Base-by-base conservation (phyloP, 1,140 invertebrate species). In the Drosophila subobscura region DNA sequence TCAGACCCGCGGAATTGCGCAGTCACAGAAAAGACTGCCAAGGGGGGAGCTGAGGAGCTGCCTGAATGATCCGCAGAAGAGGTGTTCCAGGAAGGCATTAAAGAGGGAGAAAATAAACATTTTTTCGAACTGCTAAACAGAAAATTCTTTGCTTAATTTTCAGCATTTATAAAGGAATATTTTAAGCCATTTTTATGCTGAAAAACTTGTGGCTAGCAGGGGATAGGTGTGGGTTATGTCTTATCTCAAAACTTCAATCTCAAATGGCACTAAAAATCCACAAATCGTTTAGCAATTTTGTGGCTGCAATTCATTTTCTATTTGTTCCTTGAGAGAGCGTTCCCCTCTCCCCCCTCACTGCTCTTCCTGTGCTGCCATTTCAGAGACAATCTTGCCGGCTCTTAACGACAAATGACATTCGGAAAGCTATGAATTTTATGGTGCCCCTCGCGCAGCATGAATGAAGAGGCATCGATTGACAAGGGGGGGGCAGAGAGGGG, bases 361-460 rank as follows among this genome's bases (percentile, higher is more conserved):
- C 22, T 5, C 6, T 54, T 4, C 22, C 7, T 25, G 16, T 42
- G 8, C 4, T 2, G 52, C 51, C 54, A 51, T 64, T 50, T 53
- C 60, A 57, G 64, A 73, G 56, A 59, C 68, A 74, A 85, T 81
- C 75, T 84, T 70, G 80, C 45, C 45, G 66, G 77, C 49, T 55
- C 49, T 85, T 81, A 86, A 86, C 81, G 77, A 86, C 81, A 86
- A 88, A 88, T 88, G 83, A 72, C 83, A 88, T 88, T 88, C 78
- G 63, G 61, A 73, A 64, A 75, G 74, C 77, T 44, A 81, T 88
- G 78, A 88, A 81, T 86, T 86, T 86, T 78, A 88, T 81, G 83
- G 33, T 12, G 10, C 33, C 10, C 33, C 33, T 4, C 46, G 57
- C 55, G 63, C 75, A 77, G 77, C 81, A 72, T 77, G 77, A 77